A percentile compares a stretch with the other conserved stretches of the same genome.
Conservation (phyloP, 2,888 invertebrate genomes). For the Ichneumon xanthorius region DNA sequence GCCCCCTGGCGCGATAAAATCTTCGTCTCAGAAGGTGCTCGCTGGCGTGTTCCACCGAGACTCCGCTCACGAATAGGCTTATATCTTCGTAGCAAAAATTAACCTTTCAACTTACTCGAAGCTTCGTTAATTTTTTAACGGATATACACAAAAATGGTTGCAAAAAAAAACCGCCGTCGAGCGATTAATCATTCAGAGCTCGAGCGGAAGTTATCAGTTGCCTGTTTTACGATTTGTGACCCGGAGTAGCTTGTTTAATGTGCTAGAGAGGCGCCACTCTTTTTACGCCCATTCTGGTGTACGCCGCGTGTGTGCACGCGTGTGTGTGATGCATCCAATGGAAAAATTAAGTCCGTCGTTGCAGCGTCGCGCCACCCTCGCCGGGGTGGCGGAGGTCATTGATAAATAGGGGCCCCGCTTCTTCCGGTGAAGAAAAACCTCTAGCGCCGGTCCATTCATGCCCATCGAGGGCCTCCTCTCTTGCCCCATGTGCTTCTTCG, state of each 20-base stretch:
- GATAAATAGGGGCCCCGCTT: conserved; percentile 76
- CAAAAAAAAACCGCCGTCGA: conserved; percentile 10
- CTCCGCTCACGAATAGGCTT: not conserved
- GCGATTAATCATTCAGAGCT: conserved; percentile 43
- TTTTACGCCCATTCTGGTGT: conserved; percentile 45
- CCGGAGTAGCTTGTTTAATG: conserved; percentile 48
- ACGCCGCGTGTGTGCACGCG: conserved; percentile 18
- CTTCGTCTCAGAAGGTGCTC: conserved; percentile 52
- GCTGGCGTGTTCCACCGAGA: conserved; percentile 1
- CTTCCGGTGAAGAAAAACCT: conserved; percentile 74
- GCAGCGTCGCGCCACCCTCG: conserved; percentile 59
- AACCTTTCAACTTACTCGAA: not conserved
- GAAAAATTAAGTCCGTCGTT: conserved; percentile 53
- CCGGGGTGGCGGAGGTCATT: conserved; percentile 73
- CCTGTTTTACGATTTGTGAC: conserved; percentile 61
- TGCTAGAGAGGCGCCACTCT: conserved; percentile 64
- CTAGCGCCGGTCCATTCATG: conserved; percentile 80
- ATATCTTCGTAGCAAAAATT: not conserved
- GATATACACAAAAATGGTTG: not conserved
- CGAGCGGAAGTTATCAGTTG: conserved; percentile 65
- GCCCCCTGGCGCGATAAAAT: conserved; percentile 58
- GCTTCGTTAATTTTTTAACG: not conserved
- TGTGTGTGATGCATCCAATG: conserved; percentile 42
- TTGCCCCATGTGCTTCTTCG: conserved; percentile 50
- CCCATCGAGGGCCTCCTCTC: conserved; percentile 64